phyloP scores from a whole-genome alignment of 2,888 invertebrate species.

The Shargacucullia verbasci region DNA sequence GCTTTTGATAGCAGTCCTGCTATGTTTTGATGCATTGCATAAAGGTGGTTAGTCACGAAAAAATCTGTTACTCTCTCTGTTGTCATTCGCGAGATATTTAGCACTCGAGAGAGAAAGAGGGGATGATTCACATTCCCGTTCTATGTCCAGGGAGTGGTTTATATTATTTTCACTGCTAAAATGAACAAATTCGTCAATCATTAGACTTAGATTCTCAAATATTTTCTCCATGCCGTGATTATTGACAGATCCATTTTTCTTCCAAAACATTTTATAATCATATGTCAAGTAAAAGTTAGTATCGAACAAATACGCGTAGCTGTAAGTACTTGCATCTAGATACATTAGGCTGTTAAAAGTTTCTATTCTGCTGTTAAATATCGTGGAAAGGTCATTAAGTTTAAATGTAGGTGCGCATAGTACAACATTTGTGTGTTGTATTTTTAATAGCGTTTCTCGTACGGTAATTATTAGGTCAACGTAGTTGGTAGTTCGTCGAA shows the following conservation, averaged over 20 bases:
- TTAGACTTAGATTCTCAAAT: slow-evolving; percentile 6
- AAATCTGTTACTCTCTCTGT: no score
- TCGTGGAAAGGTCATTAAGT: slow-evolving; percentile 1
- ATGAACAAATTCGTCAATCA: slow-evolving; percentile 4
- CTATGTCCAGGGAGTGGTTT: neutral
- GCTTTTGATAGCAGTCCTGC: slow-evolving; percentile 2
- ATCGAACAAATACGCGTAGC: slow-evolving; percentile 5
- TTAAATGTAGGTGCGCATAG: slow-evolving; percentile 10
- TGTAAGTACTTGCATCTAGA: slow-evolving; percentile 8
- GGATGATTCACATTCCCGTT: neutral
- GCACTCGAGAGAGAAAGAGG: slow-evolving; percentile 1
- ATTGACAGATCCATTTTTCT: slow-evolving; percentile 3
- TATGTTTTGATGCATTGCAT: slow-evolving; percentile 9
- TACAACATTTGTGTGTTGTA: slow-evolving; percentile 9
- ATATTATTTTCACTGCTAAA: neutral
- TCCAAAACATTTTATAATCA: slow-evolving; percentile 12
- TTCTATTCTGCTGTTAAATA: no score
- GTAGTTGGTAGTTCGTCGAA: slow-evolving; percentile 6
- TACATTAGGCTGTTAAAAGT: slow-evolving; percentile 10
- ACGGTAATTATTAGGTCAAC: slow-evolving; percentile 2
- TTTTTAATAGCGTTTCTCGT: slow-evolving; percentile 3
- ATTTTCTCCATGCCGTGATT: slow-evolving; percentile 4
- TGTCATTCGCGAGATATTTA: slow-evolving; percentile 2
- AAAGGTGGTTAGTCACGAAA: no score
- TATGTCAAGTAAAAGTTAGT: slow-evolving; percentile 3